Percentiles rank a stretch among this genome's conserved stretches.
These are phyloP conservation scores for Vultur gryphus DNA, from an alignment of 2,797 vertebrate genomes.

Conservation along the genomic window DNA sequence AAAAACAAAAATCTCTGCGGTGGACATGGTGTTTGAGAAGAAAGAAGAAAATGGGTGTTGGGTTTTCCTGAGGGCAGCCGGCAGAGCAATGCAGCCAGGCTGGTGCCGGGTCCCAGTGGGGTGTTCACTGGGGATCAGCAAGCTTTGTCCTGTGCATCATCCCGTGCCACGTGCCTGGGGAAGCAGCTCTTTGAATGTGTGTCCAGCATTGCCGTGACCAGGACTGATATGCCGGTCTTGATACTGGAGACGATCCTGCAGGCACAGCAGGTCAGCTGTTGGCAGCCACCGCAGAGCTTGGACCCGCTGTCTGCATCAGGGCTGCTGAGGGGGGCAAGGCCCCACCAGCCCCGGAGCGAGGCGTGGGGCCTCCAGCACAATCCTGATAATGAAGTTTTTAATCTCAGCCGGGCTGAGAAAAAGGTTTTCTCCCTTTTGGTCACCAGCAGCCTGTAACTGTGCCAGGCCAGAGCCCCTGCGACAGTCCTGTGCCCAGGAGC, in stretches of 20 bases:
- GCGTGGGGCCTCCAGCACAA: neutral
- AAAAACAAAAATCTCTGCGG: rapidly evolving
- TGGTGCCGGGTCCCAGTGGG: rapidly evolving
- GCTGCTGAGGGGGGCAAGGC: neutral
- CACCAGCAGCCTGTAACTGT: neutral
- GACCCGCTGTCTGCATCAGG: rapidly evolving
- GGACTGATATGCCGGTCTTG: rapidly evolving
- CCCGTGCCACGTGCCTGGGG: rapidly evolving
- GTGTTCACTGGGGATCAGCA: rapidly evolving
- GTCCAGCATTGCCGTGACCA: neutral
- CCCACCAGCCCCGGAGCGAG: rapidly evolving
- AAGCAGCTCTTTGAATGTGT: rapidly evolving
- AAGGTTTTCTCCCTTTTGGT: neutral
- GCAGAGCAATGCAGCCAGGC: rapidly evolving
- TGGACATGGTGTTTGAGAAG: neutral
- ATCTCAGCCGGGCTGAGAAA: neutral
- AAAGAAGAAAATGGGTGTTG: rapidly evolving
- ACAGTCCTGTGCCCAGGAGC: neutral
- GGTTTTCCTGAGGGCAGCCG: neutral
- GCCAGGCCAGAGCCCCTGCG: neutral
- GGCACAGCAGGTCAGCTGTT: rapidly evolving
- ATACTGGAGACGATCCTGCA: neutral
- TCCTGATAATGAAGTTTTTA: neutral
- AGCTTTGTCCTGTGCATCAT: rapidly evolving
- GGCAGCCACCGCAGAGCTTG: neutral